Evolutionary conservation across 2,113 vertebrate species (phyloP).

Genomic region (Chascanopsetta lugubris): DNA sequence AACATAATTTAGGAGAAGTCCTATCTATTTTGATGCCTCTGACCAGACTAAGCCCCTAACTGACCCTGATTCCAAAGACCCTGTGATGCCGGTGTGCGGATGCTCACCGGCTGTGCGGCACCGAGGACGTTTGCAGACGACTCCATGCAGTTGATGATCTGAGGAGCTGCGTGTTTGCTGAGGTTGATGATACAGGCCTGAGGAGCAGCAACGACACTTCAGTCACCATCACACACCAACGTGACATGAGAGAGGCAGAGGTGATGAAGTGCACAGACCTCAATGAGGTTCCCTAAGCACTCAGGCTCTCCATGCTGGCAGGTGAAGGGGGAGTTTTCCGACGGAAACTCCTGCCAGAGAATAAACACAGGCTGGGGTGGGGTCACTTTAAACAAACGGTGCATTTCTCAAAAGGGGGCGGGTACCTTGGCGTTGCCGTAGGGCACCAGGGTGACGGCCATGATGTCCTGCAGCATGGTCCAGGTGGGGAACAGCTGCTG

Average conservation of each 20-base stretch:
- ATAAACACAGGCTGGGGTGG: not conserved
- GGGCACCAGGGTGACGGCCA: slow-evolving; percentile 87
- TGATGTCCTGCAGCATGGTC: slow-evolving; percentile 83
- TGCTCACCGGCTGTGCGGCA: slow-evolving; percentile 81
- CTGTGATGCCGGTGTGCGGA: no score
- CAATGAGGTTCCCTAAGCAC: slow-evolving; percentile 85
- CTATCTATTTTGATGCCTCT: no score
- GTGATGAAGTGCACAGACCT: slow-evolving; percentile 76
- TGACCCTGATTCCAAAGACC: no score
- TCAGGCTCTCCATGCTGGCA: slow-evolving; percentile 89
- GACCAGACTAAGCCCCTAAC: no score
- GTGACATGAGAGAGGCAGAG: not conserved
- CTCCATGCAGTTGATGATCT: slow-evolving; percentile 87
- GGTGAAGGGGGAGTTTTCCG: slow-evolving; percentile 75
- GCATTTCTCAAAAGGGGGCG: no score
- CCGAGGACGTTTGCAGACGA: slow-evolving; percentile 73
- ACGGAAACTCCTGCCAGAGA: slow-evolving; percentile 73
- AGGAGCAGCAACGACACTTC: not conserved
- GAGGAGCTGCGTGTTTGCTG: slow-evolving; percentile 60
- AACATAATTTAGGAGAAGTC: no score
- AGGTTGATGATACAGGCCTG: slow-evolving; percentile 86
- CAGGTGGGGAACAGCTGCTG: slow-evolving; percentile 87
- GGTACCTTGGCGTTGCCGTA: slow-evolving; percentile 88
- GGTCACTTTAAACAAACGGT: no score
- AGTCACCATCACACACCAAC: not conserved